These are phyloP conservation scores for Boleophthalmus pectinirostris DNA, from an alignment of 2,113 vertebrate species.

Conservation along the genomic window DNA sequence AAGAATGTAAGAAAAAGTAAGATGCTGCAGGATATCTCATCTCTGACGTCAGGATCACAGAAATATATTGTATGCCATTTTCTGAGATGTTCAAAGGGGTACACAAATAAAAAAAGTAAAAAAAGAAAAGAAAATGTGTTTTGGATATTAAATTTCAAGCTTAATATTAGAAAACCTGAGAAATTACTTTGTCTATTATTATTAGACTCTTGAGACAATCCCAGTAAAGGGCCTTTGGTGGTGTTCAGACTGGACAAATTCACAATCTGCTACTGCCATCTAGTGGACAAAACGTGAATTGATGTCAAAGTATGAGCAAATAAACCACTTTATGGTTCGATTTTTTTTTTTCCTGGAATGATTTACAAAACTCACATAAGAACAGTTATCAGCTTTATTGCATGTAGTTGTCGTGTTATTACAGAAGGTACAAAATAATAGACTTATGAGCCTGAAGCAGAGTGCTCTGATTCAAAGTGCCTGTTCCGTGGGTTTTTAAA, in stretches of 20 bases:
- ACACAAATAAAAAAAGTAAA: not conserved
- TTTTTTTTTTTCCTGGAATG: not conserved
- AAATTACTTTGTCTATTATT: too few relatives aligned
- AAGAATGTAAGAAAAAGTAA: not conserved
- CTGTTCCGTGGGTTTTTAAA: not conserved
- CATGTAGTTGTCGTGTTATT: not conserved
- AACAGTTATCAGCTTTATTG: not conserved
- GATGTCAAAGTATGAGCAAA: not conserved
- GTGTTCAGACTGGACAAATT: not conserved
- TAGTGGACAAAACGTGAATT: not conserved
- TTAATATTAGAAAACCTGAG: not conserved
- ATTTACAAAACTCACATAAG: not conserved
- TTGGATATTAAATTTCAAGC: not conserved
- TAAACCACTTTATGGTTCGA: not conserved
- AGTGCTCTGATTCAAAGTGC: not conserved
- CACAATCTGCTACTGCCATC: constrained; percentile 3
- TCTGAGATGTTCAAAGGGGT: not conserved
- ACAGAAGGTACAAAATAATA: not conserved
- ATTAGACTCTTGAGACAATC: not conserved
- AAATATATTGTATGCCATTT: not conserved
- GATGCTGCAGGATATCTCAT: not conserved
- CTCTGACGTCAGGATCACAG: not conserved
- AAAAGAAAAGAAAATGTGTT: not conserved
- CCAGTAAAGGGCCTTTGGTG: not conserved
- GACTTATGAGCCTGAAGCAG: not conserved